Evolutionary conservation across 2,797 vertebrate species (phyloP), one percentile per base, ranked within the genome.

Genomic region (Numenius phaeopus): DNA sequence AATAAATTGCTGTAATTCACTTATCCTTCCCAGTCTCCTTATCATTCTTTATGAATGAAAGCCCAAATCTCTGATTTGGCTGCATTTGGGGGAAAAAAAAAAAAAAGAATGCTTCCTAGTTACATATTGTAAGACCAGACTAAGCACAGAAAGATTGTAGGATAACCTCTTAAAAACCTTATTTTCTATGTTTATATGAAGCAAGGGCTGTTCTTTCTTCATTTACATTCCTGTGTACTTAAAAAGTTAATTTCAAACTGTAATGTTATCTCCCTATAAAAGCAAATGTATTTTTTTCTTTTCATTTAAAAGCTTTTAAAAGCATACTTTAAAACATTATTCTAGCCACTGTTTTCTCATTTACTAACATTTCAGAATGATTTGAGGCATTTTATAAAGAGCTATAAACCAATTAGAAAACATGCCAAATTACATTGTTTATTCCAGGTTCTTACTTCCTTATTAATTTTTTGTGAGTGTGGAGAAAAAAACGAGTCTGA

Each of bases 401-500:
- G 37, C 57, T 90, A 85, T 97, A 96, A 97, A 95, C 52, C 32
- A 58, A 85, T 73, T 34, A 73, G 62, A 93, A 93, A 71, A 87
- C 30, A 78, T 76, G 30, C 39, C 87, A 93, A 46, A 88, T 91
- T 78, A 44, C n/a, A n/a, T 39, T 85, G 61, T 86, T 83, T 64
- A 77, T 95, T 95, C 76, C 50, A 64, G 14, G n/a, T 94, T 75
- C 27, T 92, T 89, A 29, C 54, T 91, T 89, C 44, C 22, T 94
- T 58, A 16, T 83, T 52, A 77, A 69, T 62, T 75, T 87, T 79
- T 90, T 69, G 55, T 32, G 26, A 73, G 27, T 78, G 16, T 71
- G 50, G 44, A 94, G 57, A 9, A 27, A 90, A 91, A 86, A 85
- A 1, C 16, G 34, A 83, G 29, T 59, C 24, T 14, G 27, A 67